Conservation (phyloP, 2,888 invertebrate genomes). For the Lasioglossum oenotherae region DNA sequence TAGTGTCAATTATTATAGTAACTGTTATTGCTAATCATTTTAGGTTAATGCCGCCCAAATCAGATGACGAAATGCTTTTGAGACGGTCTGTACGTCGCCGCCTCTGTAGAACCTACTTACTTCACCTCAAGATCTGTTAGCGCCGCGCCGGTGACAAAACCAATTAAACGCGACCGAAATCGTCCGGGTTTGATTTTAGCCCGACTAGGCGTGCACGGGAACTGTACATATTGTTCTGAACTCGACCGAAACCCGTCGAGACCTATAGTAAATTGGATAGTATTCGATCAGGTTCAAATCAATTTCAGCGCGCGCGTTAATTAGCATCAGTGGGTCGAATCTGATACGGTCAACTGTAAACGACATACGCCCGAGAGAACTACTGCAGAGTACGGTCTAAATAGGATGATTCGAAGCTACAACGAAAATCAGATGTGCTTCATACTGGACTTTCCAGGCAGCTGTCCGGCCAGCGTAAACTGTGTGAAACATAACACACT, state of each 20-base stretch:
- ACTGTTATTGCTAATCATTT: not conserved
- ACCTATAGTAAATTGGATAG: slow-evolving; percentile 11
- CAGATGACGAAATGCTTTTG: not conserved
- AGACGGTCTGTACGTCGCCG: not conserved
- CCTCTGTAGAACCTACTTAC: not conserved
- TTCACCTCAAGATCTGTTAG: not conserved
- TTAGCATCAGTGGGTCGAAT: slow-evolving; percentile 6
- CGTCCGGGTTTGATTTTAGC: not conserved
- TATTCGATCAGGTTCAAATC: slow-evolving; percentile 13
- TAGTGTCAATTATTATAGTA: not conserved
- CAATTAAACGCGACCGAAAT: slow-evolving; percentile 3
- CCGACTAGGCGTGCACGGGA: not conserved
- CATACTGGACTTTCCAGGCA: not conserved
- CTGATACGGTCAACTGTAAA: slow-evolving; percentile 19
- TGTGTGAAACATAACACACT: not conserved
- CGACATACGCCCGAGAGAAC: slow-evolving; percentile 8
- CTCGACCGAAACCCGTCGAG: not conserved
- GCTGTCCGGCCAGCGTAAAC: not conserved
- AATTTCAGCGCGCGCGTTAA: slow-evolving; percentile 18
- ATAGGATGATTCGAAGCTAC: not conserved
- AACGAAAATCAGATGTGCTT: not conserved
- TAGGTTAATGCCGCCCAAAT: not conserved
- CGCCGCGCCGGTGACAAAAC: not conserved
- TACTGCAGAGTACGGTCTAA: not conserved
- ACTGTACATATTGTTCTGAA: not conserved